Conservation (phyloP, 2,888 invertebrate genomes). For the Salpingus planirostris region DNA sequence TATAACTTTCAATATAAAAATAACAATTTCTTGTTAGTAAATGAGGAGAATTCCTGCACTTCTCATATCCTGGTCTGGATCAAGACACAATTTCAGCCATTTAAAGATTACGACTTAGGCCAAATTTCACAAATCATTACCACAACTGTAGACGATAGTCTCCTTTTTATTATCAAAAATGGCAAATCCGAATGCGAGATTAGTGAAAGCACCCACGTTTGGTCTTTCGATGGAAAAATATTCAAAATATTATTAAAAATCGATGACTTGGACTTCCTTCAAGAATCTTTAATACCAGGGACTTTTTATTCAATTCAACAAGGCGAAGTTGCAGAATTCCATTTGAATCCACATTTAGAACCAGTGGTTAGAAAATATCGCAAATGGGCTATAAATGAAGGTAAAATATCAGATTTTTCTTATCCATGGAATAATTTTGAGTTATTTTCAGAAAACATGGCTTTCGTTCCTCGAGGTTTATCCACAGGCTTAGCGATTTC, state of each 20-base stretch:
- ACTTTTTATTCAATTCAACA: conserved; percentile 31
- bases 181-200: too few species aligned
- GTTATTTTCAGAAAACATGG: conserved; percentile 29
- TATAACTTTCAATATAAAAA: conserved; percentile 21
- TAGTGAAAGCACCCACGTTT: too few species aligned
- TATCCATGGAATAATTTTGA: too few species aligned
- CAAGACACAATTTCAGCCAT: conserved; percentile 24
- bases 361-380: conserved; percentile 19
- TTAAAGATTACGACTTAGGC: conserved; percentile 41
- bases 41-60: conserved; percentile 37
- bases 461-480: conserved; percentile 33
- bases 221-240: too few species aligned
- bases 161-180: too few species aligned
- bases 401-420: conserved; percentile 10
- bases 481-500: conserved; percentile 35
- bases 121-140: conserved; percentile 40
- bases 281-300: conserved; percentile 30
- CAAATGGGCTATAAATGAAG: conserved; percentile 28
- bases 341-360: not conserved
- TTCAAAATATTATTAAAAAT: too few species aligned
- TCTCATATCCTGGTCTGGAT: conserved; percentile 41
- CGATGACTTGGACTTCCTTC: conserved; percentile 27
- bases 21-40: conserved; percentile 38
- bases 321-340: not conserved
- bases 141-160: too few species aligned